phyloP scores from a whole-genome alignment of 1,140 invertebrate species.

The Magallana angulata region DNA sequence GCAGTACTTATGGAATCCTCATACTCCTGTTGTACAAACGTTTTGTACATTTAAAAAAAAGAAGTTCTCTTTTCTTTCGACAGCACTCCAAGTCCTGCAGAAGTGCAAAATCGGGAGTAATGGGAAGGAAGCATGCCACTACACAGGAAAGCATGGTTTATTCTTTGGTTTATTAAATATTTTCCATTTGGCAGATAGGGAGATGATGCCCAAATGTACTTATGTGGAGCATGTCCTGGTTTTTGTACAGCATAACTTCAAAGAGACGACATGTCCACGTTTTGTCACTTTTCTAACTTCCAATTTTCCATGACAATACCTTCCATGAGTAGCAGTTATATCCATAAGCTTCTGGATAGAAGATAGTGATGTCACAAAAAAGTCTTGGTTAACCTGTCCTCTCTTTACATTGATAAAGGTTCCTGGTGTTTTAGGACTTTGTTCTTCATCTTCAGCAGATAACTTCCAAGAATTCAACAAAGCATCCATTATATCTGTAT shows the following conservation, averaged over 20 bases:
- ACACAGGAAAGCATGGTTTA: too few species aligned
- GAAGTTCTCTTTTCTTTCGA: too few species aligned
- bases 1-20: too few species aligned
- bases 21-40: too few species aligned
- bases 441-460: not conserved
- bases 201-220: not conserved
- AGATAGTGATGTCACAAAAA: not conserved
- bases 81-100: too few species aligned
- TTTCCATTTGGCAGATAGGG: too few species aligned
- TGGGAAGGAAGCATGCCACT: too few species aligned
- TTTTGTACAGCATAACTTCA: not conserved
- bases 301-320: not conserved
- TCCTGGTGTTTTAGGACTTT: not conserved
- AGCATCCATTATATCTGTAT: constrained; percentile 9
- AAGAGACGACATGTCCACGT: too few species aligned
- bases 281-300: not conserved
- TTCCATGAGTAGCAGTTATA: not conserved
- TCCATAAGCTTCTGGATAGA: not conserved
- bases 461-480: not conserved
- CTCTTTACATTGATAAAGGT: not conserved
- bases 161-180: too few species aligned
- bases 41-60: too few species aligned
- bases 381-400: not conserved
- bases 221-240: not conserved
- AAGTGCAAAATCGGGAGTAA: not conserved